Evolutionary conservation across 2,888 invertebrate species (phyloP).

Genomic region (Chironomus riparius): DNA sequence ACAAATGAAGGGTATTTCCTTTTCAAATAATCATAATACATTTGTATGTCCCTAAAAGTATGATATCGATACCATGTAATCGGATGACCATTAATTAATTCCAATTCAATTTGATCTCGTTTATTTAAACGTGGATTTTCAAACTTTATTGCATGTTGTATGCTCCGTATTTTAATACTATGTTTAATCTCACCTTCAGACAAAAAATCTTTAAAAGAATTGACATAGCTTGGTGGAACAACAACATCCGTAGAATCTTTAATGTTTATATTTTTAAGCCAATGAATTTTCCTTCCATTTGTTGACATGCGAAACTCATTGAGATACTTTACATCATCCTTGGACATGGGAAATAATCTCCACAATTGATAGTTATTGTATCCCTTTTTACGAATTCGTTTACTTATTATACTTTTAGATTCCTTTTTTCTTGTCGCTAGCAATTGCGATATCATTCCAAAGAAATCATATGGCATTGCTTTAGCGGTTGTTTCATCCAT

Average conservation of each 20-base stretch:
- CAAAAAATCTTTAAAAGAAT: conserved; percentile 51
- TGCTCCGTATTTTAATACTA: conserved; percentile 59
- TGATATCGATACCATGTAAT: conserved; percentile 66
- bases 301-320: conserved; percentile 41
- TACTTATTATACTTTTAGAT: too few species aligned
- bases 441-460: too few species aligned
- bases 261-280: conserved; percentile 50
- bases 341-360: conserved; percentile 42
- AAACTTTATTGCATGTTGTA: conserved; percentile 62
- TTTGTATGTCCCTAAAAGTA: conserved; percentile 58
- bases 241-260: conserved; percentile 59
- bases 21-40: conserved; percentile 59
- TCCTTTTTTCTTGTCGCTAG: too few species aligned
- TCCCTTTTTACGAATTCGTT: too few species aligned
- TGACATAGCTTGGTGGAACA: conserved; percentile 57
- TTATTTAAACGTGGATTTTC: conserved; percentile 58
- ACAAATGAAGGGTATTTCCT: conserved; percentile 55
- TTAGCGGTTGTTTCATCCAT: background rate
- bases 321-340: conserved; percentile 41
- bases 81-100: conserved; percentile 50
- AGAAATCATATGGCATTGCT: too few species aligned
- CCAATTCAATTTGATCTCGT: conserved; percentile 50
- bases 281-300: conserved; percentile 48
- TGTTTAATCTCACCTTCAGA: conserved; percentile 53
- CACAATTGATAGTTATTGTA: conserved; percentile 44